Percentiles rank a stretch among this genome's conserved stretches.
These are phyloP conservation scores for Erpobdella octoculata DNA, from an alignment of 2,888 invertebrate species.

Conservation along the genomic window DNA sequence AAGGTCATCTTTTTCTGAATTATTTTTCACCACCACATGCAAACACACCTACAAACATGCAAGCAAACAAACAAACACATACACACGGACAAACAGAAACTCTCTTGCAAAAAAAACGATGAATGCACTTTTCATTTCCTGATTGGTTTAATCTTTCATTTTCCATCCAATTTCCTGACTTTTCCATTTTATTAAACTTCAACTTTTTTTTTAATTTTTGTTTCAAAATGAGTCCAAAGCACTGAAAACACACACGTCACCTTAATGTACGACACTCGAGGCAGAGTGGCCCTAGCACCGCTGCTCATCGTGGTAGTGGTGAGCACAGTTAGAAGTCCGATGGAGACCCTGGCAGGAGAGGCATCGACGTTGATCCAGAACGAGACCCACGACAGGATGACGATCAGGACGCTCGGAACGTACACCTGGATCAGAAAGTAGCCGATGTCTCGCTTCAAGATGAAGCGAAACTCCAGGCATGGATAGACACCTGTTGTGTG, in stretches of 20 bases:
- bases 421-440: conserved; percentile 40
- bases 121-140: too few relatives aligned
- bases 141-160: too few relatives aligned
- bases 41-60: too few relatives aligned
- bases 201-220: too few relatives aligned
- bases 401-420: conserved; percentile 54
- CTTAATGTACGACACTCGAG: conserved; percentile 35
- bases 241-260: background rate
- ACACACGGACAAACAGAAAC: too few relatives aligned
- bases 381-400: conserved; percentile 92
- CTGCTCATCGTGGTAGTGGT: conserved; percentile 35
- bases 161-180: too few relatives aligned
- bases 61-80: too few relatives aligned
- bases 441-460: conserved; percentile 38
- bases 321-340: conserved; percentile 56
- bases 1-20: too few relatives aligned
- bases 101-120: too few relatives aligned
- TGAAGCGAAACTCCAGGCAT: conserved; percentile 37
- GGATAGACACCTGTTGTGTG: conserved; percentile 35
- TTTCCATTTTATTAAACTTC: too few relatives aligned
- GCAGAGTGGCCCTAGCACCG: conserved; percentile 33
- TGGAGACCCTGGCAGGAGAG: conserved; percentile 77
- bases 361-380: conserved; percentile 81
- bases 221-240: too few relatives aligned
- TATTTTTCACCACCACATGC: too few relatives aligned